phyloP scores from a whole-genome alignment of 2,113 vertebrate genomes.

The Microcebus tavaratra region DNA sequence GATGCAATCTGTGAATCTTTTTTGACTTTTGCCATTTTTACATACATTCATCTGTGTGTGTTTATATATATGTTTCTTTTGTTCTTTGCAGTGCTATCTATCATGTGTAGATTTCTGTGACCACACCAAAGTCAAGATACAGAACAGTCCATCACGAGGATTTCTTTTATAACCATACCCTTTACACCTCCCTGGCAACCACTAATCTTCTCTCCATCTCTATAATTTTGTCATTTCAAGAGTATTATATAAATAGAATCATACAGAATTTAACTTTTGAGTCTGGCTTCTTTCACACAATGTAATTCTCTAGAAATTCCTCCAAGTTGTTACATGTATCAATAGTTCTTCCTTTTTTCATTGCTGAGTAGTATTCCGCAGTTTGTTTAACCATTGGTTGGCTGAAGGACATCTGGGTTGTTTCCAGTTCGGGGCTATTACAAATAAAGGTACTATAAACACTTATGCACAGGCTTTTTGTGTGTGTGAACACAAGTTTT shows the following conservation, averaged over 20 bases:
- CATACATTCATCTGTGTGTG: background rate
- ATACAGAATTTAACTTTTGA: constrained; percentile 11
- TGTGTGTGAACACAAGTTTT: background rate
- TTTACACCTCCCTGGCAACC: background rate
- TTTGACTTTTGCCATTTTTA: background rate
- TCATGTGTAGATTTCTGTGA: background rate
- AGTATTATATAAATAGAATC: constrained; percentile 52
- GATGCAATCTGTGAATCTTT: background rate
- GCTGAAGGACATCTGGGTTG: background rate
- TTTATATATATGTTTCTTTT: background rate
- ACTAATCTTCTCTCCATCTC: constrained; percentile 39
- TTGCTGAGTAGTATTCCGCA: background rate
- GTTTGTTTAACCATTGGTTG: background rate
- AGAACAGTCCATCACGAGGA: background rate
- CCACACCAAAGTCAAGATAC: background rate
- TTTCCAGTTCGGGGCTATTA: background rate
- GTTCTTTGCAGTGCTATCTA: background rate
- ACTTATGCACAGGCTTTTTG: background rate
- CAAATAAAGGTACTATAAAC: constrained; percentile 19
- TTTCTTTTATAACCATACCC: background rate
- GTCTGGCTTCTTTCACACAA: constrained; percentile 25
- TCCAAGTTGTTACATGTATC: background rate
- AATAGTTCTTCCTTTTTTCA: background rate
- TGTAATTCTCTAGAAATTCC: background rate
- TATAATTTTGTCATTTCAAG: constrained; percentile 62